These are phyloP conservation scores for Turritopsis dohrnii DNA, from an alignment of 30 jellyfish, hydroid and myxozoan species.

Conservation along the genomic window DNA sequence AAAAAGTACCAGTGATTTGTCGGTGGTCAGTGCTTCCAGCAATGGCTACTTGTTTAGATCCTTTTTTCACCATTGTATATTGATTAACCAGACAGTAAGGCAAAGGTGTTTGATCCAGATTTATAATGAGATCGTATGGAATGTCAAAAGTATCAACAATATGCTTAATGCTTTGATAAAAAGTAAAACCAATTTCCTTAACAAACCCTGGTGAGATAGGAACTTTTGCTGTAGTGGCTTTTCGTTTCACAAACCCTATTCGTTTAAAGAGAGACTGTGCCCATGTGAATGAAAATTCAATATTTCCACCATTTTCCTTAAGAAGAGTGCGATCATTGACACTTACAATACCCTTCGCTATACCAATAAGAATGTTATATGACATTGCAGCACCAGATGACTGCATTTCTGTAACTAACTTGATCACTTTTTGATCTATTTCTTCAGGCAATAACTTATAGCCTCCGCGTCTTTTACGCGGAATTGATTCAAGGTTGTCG, in stretches of 20 bases:
- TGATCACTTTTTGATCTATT: background rate
- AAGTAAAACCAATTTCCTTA: too few species aligned
- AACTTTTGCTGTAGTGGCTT: conserved; percentile 2
- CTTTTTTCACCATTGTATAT: too few species aligned
- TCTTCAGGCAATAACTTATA: background rate
- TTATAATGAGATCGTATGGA: too few species aligned
- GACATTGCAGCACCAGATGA: background rate
- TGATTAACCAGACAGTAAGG: too few species aligned
- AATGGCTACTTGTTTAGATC: too few species aligned
- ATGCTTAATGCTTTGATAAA: too few species aligned
- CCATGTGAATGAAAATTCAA: background rate
- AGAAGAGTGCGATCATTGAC: background rate
- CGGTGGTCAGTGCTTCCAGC: too few species aligned
- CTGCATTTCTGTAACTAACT: background rate
- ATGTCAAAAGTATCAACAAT: too few species aligned
- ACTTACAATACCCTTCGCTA: background rate
- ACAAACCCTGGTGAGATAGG: too few species aligned
- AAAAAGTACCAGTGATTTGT: too few species aligned
- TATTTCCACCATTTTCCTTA: background rate
- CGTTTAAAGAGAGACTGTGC: background rate
- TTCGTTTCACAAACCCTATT: background rate
- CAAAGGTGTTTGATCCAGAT: too few species aligned
- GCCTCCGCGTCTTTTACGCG: background rate
- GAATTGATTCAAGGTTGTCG: background rate
- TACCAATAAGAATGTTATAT: background rate